A percentile compares a stretch with the other conserved stretches of the same genome.
These are phyloP conservation scores for Pteronura brasiliensis DNA, from an alignment of 2,113 vertebrate genomes.

Conservation along the genomic window DNA sequence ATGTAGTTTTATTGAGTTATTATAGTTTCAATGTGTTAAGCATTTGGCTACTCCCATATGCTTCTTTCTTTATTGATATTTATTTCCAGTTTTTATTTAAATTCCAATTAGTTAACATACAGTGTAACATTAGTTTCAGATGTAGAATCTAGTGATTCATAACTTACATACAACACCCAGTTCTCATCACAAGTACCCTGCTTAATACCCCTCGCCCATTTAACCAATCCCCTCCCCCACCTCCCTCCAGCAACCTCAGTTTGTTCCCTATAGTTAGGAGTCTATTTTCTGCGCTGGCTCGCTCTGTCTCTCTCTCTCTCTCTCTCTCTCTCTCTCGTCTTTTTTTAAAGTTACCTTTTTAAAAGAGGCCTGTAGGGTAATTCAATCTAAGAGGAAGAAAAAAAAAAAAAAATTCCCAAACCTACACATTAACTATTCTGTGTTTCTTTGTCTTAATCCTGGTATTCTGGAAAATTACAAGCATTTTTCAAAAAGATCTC, in stretches of 20 bases:
- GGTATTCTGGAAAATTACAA: conserved; percentile 14
- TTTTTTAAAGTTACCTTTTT: not conserved
- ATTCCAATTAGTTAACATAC: not conserved
- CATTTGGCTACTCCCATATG: not conserved
- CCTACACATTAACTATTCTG: not conserved
- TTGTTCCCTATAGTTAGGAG: not conserved
- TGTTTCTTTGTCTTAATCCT: not conserved
- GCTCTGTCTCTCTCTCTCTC: not conserved
- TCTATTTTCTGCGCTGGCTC: not conserved
- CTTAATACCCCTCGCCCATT: not conserved
- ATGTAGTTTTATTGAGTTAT: not conserved
- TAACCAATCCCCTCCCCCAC: not conserved
- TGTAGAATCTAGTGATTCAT: not conserved
- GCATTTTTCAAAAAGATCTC: conserved; percentile 4
- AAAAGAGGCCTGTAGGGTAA: not conserved
- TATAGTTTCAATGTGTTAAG: not conserved
- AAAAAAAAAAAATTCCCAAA: not conserved
- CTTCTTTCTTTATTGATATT: not conserved
- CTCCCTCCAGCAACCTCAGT: not conserved
- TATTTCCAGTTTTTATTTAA: not conserved
- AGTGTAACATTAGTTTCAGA: not conserved
- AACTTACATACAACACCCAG: not conserved
- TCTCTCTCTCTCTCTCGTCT: not conserved
- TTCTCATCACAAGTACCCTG: not conserved
- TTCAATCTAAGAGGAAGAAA: not conserved